Base-by-base conservation (phyloP, 2,888 invertebrate genomes). In the Phasia obesa region DNA sequence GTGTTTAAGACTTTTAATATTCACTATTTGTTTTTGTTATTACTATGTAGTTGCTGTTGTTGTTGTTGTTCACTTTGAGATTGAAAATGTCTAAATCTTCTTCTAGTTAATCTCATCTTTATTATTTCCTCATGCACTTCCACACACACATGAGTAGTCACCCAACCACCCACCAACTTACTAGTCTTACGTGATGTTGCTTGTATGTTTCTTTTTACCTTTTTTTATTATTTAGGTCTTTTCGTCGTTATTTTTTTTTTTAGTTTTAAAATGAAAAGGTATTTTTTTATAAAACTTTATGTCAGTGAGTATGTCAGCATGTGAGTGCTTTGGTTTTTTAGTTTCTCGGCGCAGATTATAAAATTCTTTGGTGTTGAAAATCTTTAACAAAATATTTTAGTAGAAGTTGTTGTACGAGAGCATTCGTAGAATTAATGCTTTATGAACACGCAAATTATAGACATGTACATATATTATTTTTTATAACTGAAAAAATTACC, bases 21-120 rank as follows among this genome's bases (percentile, higher is more conserved):
- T 67, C 57, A 53, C 17, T 69, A 55, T 62, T 70, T 77, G 35
- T 17, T 44, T 19, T 59, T 76, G 53, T 21, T 55, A 21, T 77
- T 62, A 21, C 1, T 69, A 13, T 25, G 38, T 44, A 42, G 19
- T 55, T 31, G 42, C 44, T 44, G 19, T 44, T 44, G 31, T 19
- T 64, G 17, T 38, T 49, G 55, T 51, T 62, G 35, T 44, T 82
- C 71, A 57, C 77, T 82, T 77, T 69, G 81, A 82, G 73, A 81
- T 76, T 81, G 73, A 73, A 82, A 73, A 77, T 69, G 81, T 73
- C 77, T 77, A 81, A 81, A 67, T 81, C 73, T 69, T 78, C 78
- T 78, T 67, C 70, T 59, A 69, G 69, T 78, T 82, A 82, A 78
- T 78, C 67, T 82, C 23, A 73, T 73, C 77, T 73, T 77, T 77